Percentiles rank a stretch among this genome's conserved stretches.
Conservation (phyloP, 35 echinoderm and acorn worm species). For the Lytechinus pictus region DNA sequence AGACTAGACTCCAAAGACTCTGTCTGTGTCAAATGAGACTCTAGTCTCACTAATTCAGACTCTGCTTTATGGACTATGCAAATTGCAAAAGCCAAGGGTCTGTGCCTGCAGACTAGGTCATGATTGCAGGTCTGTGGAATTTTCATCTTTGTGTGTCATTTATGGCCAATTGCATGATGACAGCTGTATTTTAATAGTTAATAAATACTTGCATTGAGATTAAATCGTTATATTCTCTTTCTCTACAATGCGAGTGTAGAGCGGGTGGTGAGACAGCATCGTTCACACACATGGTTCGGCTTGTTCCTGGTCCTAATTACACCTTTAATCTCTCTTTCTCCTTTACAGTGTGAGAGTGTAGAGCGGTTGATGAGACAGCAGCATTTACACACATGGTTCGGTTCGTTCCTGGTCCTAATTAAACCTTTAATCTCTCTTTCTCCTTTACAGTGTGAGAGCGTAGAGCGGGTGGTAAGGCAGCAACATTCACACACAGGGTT, state of each 20-base stretch:
- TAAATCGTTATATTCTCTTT: not conserved
- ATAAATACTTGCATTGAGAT: too few species aligned
- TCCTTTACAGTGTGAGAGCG: slow-evolving; percentile 87
- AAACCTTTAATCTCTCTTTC: not conserved
- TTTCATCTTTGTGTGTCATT: too few species aligned
- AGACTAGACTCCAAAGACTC: too few species aligned
- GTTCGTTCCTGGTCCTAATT: slow-evolving; percentile 70
- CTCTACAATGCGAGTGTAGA: slow-evolving; percentile 64
- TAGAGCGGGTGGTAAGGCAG: slow-evolving; percentile 89
- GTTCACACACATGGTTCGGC: slow-evolving; percentile 87
- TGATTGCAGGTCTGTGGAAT: too few species aligned
- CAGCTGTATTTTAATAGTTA: too few species aligned
- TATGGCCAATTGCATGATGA: too few species aligned
- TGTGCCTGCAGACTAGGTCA: not conserved
- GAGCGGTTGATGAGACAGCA: slow-evolving; percentile 88
- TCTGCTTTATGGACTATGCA: too few species aligned
- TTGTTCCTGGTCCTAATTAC: slow-evolving; percentile 65
- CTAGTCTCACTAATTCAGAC: too few species aligned
- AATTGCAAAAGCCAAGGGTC: too few species aligned
- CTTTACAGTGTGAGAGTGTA: slow-evolving; percentile 90
- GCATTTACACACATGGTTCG: slow-evolving; percentile 88
- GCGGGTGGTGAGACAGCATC: slow-evolving; percentile 59
- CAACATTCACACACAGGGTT: slow-evolving; percentile 98
- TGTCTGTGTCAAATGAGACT: too few species aligned
- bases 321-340: not conserved